These are phyloP conservation scores for Procavia capensis DNA, from an alignment of 2,113 vertebrate species.

Conservation along the genomic window DNA sequence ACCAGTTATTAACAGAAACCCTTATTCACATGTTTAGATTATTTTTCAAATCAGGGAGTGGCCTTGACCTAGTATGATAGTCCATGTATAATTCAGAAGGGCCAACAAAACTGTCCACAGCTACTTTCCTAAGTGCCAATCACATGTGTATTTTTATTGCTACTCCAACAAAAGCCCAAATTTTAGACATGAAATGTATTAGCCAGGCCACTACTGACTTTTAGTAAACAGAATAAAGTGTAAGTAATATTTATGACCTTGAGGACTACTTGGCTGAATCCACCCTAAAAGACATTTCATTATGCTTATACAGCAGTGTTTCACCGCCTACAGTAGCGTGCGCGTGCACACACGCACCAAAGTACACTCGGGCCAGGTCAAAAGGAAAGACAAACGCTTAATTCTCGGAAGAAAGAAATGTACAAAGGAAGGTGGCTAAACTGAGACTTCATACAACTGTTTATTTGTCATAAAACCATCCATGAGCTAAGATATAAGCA, in stretches of 20 bases:
- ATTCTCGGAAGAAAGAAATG: constrained; percentile 60
- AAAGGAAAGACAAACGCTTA: constrained; percentile 56
- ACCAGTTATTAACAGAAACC: neutral
- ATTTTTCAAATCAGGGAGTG: constrained; percentile 1
- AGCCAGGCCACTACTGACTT: constrained; percentile 28
- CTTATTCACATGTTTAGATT: neutral
- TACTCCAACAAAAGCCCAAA: constrained; percentile 1
- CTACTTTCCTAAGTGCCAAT: neutral
- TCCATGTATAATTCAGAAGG: neutral
- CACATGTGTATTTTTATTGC: neutral
- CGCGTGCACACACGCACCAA: neutral
- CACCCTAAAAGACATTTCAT: constrained; percentile 57
- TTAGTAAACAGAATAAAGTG: constrained; percentile 63
- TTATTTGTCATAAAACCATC: constrained; percentile 83
- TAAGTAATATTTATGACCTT: constrained; percentile 75
- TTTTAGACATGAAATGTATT: constrained; percentile 47
- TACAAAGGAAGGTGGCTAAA: constrained; percentile 75
- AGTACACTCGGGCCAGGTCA: neutral
- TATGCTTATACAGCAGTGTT: constrained; percentile 21
- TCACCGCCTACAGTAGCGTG: constrained; percentile 62
- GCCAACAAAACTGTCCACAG: neutral
- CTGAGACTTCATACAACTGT: constrained; percentile 71
- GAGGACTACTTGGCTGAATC: constrained; percentile 56
- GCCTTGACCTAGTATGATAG: neutral
- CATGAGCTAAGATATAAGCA: constrained; percentile 80